Conservation (phyloP, 2,113 vertebrate genomes). For the Cathartes aura region DNA sequence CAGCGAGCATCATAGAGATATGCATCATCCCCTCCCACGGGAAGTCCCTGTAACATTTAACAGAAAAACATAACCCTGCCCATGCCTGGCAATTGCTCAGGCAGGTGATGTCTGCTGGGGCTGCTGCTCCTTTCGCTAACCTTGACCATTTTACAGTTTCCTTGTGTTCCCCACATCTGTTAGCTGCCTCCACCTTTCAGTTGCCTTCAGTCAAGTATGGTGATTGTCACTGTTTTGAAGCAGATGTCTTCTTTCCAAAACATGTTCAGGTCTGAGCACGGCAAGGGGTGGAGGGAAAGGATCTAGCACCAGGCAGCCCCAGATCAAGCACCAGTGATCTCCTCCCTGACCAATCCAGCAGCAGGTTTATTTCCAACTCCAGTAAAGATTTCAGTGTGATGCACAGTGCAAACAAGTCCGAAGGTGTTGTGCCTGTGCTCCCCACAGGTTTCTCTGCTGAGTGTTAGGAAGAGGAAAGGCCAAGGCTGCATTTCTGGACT, state of each 20-base stretch:
- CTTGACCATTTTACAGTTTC: not conserved
- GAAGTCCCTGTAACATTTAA: not conserved
- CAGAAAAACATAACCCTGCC: not conserved
- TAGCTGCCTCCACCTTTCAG: not conserved
- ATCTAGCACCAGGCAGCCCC: not conserved
- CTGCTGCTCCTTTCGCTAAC: not conserved
- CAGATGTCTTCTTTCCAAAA: not conserved
- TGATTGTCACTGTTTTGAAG: not conserved
- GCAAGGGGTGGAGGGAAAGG: not conserved
- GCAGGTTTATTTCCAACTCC: not conserved
- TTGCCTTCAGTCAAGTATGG: not conserved
- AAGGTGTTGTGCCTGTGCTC: not conserved
- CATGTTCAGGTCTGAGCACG: not conserved
- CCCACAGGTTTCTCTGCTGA: not conserved
- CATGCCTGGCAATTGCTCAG: fast-evolving
- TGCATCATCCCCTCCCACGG: not conserved
- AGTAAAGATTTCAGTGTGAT: not conserved
- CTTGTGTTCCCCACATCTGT: not conserved
- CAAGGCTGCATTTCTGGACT: not conserved
- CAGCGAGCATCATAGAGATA: fast-evolving
- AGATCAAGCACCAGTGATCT: not conserved
- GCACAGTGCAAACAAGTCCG: not conserved
- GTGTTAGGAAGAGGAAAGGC: not conserved
- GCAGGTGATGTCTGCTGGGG: not conserved
- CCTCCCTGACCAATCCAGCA: not conserved